phyloP scores from a whole-genome alignment of 2,797 vertebrate genomes.

The Thaleichthys pacificus region DNA sequence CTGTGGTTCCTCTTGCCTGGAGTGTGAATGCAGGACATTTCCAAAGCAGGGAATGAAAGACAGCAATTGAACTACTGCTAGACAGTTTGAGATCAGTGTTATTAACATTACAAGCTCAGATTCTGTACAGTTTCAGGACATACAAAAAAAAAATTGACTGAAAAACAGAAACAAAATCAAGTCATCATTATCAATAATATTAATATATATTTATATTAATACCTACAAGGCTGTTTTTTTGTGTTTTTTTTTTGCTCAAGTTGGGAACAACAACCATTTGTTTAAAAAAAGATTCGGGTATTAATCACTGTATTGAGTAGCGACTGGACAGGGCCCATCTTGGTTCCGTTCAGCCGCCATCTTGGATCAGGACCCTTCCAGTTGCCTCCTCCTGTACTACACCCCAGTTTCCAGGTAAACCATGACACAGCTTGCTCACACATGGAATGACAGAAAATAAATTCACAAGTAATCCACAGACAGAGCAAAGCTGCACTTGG shows the following conservation, averaged over 20 bases:
- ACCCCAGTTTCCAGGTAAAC: slow-evolving; percentile 58
- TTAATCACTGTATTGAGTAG: slow-evolving; percentile 65
- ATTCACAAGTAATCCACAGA: slow-evolving; percentile 71
- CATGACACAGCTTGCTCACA: slow-evolving; percentile 55
- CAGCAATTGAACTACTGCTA: slow-evolving; percentile 58
- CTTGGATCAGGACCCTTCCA: slow-evolving; percentile 55
- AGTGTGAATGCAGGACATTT: slow-evolving; percentile 47
- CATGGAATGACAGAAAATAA: slow-evolving; percentile 79
- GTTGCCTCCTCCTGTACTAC: slow-evolving; percentile 57
- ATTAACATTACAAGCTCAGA: slow-evolving; percentile 69
- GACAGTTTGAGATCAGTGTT: slow-evolving; percentile 64
- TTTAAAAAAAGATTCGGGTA: slow-evolving; percentile 66
- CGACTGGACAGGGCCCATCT: slow-evolving; percentile 46
- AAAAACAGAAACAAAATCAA: slow-evolving; percentile 60
- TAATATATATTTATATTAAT: slow-evolving; percentile 80
- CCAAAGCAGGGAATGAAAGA: slow-evolving; percentile 44
- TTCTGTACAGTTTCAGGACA: slow-evolving; percentile 75
- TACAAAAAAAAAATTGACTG: slow-evolving; percentile 69
- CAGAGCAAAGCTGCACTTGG: slow-evolving; percentile 59
- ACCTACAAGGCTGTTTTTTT: slow-evolving; percentile 77
- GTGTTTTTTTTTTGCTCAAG: slow-evolving; percentile 62
- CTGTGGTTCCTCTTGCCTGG: slow-evolving; percentile 44
- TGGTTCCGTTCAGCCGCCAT: slow-evolving; percentile 30
- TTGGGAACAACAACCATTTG: slow-evolving; percentile 76
- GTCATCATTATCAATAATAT: slow-evolving; percentile 72